A percentile compares a stretch with the other conserved stretches of the same genome.
These are phyloP conservation scores for Notothenia coriiceps DNA, from an alignment of 2,113 vertebrate genomes.

Conservation along the genomic window DNA sequence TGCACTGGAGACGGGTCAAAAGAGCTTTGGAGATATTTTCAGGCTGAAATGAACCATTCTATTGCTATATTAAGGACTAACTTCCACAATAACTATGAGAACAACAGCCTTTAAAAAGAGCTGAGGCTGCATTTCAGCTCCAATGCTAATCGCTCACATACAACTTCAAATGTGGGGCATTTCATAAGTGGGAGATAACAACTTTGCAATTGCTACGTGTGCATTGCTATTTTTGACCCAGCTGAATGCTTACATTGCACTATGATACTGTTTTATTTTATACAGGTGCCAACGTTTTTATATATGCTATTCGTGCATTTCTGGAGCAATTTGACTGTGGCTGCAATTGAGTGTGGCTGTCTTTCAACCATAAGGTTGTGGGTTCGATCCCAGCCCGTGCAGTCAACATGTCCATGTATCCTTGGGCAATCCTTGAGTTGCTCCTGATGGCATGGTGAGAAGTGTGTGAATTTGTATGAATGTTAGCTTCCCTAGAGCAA, in stretches of 20 bases:
- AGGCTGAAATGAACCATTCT: slow-evolving; percentile 29
- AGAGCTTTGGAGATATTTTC: slow-evolving; percentile 5
- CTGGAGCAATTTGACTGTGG: too few species aligned
- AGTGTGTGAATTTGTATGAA: too few species aligned
- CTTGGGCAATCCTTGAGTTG: too few species aligned
- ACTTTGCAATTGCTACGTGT: not conserved
- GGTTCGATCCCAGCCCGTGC: too few species aligned
- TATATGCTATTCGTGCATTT: not conserved
- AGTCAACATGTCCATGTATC: too few species aligned
- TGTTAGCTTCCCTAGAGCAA: too few species aligned
- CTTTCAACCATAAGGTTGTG: too few species aligned
- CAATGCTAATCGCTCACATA: not conserved
- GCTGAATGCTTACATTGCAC: not conserved
- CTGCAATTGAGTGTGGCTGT: too few species aligned
- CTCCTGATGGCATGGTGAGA: too few species aligned
- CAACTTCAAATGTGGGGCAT: not conserved
- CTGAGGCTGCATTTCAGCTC: slow-evolving; percentile 9
- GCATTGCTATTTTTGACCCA: not conserved
- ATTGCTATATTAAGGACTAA: slow-evolving; percentile 2
- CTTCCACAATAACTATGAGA: slow-evolving; percentile 14
- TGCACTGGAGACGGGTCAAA: slow-evolving; percentile 16
- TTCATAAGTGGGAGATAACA: not conserved
- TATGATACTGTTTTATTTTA: not conserved
- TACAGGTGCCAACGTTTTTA: not conserved
- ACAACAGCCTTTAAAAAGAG: not conserved